Percentiles rank a stretch among this genome's conserved stretches.
These are phyloP conservation scores for Apocrypta bakeri DNA, from an alignment of 1,140 invertebrate genomes.

Conservation along the genomic window DNA sequence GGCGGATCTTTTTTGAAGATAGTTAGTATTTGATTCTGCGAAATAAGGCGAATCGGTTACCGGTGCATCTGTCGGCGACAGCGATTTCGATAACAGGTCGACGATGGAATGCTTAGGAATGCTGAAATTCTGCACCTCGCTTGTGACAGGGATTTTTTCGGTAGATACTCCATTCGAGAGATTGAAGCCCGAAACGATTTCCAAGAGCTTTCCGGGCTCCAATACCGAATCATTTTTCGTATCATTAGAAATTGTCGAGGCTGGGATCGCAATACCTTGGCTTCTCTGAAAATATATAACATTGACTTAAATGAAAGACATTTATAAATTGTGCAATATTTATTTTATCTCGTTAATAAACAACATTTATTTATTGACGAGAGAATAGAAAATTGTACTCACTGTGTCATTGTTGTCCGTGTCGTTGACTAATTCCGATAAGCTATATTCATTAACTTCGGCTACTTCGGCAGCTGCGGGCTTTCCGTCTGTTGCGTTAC, in stretches of 20 bases:
- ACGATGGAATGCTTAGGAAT: conserved; percentile 55
- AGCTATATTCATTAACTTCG: conserved; percentile 57
- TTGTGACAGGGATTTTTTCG: conserved; percentile 53
- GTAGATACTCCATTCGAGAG: conserved; percentile 52
- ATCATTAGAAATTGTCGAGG: neutral
- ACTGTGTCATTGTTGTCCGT: conserved; percentile 40
- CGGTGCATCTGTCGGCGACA: neutral
- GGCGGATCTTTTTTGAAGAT: neutral
- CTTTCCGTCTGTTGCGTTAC: conserved; percentile 55
- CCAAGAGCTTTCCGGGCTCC: conserved; percentile 51
- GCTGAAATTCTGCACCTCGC: conserved; percentile 45
- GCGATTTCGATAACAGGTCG: conserved; percentile 53
- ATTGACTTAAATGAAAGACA: neutral
- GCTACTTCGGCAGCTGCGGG: conserved; percentile 53
- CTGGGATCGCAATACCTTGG: neutral
- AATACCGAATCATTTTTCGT: conserved; percentile 26
- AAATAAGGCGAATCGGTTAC: neutral
- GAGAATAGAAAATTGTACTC: neutral
- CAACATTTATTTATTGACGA: too few species aligned
- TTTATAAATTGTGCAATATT: too few species aligned
- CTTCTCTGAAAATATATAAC: neutral
- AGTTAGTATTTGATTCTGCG: neutral
- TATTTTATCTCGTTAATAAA: too few species aligned
- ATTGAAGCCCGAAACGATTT: conserved; percentile 57
- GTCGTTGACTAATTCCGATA: conserved; percentile 56